phyloP scores from a whole-genome alignment of 2,888 invertebrate genomes.

The Mythimna impura region DNA sequence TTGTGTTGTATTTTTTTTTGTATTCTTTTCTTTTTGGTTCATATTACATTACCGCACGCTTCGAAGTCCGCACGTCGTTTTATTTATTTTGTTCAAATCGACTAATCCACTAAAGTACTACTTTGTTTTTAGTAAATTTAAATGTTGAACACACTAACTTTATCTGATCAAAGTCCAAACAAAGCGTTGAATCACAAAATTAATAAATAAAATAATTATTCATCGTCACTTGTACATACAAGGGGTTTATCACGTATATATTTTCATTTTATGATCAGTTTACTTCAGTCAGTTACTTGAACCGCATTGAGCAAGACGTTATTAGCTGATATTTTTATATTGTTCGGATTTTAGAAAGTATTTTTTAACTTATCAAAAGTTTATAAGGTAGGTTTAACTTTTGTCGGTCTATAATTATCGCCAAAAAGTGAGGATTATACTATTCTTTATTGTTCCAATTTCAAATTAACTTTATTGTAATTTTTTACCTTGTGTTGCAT shows the following conservation, averaged over 20 bases:
- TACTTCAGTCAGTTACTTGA: slow-evolving; percentile 51
- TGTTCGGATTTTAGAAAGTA: slow-evolving; percentile 50
- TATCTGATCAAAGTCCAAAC: slow-evolving; percentile 61
- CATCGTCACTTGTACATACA: slow-evolving; percentile 33
- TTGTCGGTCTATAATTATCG: background rate
- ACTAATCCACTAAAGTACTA: background rate
- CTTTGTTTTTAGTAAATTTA: slow-evolving; percentile 26
- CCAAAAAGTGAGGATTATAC: slow-evolving; percentile 12
- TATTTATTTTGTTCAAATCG: background rate
- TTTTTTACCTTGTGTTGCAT: slow-evolving; percentile 15
- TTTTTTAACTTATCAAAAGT: slow-evolving; percentile 29
- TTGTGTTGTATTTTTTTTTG: no score
- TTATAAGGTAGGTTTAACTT: slow-evolving; percentile 42
- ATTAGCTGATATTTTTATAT: slow-evolving; percentile 7
- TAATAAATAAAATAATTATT: slow-evolving; percentile 35
- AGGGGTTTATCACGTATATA: slow-evolving; percentile 36
- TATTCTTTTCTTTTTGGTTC: no score
- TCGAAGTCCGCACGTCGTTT: background rate
- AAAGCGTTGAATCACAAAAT: slow-evolving; percentile 54
- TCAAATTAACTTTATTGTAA: background rate
- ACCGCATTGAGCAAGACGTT: slow-evolving; percentile 35
- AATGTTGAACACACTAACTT: slow-evolving; percentile 5
- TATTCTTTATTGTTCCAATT: slow-evolving; percentile 6
- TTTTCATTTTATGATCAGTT: slow-evolving; percentile 40
- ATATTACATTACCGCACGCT: background rate